A percentile compares a stretch with the other conserved stretches of the same genome.
Evolutionary conservation across 2,113 vertebrate species (phyloP).

Genomic region (Xenus cinereus): DNA sequence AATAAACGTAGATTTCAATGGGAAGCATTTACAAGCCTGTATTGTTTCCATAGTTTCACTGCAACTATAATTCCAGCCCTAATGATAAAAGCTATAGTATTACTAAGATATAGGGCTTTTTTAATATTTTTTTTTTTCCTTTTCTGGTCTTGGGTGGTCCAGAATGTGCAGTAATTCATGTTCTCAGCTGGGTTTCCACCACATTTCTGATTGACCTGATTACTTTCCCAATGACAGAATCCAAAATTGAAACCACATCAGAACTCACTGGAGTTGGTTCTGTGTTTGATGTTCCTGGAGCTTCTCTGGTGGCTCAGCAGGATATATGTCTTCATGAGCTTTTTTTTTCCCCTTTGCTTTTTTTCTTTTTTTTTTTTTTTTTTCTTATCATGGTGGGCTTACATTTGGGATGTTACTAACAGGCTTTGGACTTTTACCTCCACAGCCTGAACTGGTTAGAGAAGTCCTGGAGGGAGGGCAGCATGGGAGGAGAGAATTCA

Average conservation of each 20-base stretch:
- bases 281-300: slow-evolving; percentile 67
- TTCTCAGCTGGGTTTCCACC: slow-evolving; percentile 69
- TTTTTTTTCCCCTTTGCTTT: background rate
- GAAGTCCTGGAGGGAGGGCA: background rate
- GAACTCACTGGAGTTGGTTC: slow-evolving; percentile 51
- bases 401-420: background rate
- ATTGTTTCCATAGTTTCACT: slow-evolving; percentile 58
- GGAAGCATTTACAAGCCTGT: slow-evolving; percentile 19
- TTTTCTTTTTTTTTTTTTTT: background rate
- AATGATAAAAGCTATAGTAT: slow-evolving; percentile 59
- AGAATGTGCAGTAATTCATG: slow-evolving; percentile 67
- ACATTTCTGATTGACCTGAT: slow-evolving; percentile 71
- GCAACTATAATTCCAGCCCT: slow-evolving; percentile 14
- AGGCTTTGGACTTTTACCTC: background rate
- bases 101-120: slow-evolving; percentile 7
- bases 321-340: slow-evolving; percentile 46
- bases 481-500: background rate
- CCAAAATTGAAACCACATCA: slow-evolving; percentile 72
- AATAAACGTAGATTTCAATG: slow-evolving; percentile 23
- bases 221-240: slow-evolving; percentile 69
- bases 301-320: slow-evolving; percentile 65
- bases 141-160: slow-evolving; percentile 66
- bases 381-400: background rate
- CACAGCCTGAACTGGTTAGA: background rate
- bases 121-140: background rate